Evolutionary conservation across 2,113 vertebrate species (phyloP).

Genomic region (Pachycephala philippinensis): DNA sequence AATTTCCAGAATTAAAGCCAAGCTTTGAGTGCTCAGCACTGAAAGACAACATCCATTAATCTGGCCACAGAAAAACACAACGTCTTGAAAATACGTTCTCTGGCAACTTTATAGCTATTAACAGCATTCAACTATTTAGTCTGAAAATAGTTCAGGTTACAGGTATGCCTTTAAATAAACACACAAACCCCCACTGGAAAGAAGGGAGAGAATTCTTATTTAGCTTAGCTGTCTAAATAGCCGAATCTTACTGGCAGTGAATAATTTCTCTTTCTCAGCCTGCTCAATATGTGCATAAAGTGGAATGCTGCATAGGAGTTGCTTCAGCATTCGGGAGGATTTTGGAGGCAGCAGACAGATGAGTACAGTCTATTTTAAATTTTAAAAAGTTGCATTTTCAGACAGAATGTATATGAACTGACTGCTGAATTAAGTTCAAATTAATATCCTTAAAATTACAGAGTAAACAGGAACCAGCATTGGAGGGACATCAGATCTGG

Average conservation of each 20-base stretch:
- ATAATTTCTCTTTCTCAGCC: background rate
- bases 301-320: background rate
- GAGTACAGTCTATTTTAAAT: background rate
- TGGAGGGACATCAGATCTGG: background rate
- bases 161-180: background rate
- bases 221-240: background rate
- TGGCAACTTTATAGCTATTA: background rate
- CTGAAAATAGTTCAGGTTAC: background rate
- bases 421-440: background rate
- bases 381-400: background rate
- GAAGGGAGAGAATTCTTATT: background rate
- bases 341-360: background rate
- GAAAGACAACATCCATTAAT: background rate
- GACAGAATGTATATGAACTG: background rate
- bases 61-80: background rate
- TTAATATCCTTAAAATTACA: background rate
- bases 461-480: background rate
- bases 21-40: background rate
- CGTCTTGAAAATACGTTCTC: background rate
- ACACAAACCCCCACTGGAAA: background rate
- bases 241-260: background rate
- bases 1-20: background rate
- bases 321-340: background rate
- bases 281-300: background rate
- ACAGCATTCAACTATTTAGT: background rate